A percentile compares a stretch with the other conserved stretches of the same genome.
phyloP scores from a whole-genome alignment of 2,888 invertebrate genomes.

The Copidosoma aretas region DNA sequence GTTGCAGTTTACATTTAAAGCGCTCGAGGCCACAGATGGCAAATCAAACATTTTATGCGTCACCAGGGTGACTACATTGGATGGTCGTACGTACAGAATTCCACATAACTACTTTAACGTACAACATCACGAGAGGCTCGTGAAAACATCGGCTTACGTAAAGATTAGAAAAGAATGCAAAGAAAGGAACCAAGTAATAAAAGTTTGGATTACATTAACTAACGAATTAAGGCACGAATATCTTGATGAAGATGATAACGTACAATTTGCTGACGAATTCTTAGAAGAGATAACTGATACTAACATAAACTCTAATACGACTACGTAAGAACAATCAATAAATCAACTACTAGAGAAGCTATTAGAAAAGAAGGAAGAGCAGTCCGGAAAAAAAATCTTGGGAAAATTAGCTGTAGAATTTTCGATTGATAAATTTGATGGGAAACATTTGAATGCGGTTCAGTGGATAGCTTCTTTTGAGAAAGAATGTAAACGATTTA shows the following conservation, averaged over 20 bases:
- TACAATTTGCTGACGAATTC: not conserved
- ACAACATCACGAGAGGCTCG: conserved; percentile 21
- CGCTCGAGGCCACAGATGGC: conserved; percentile 23
- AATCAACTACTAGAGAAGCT: conserved; percentile 6
- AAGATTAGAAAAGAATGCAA: conserved; percentile 17
- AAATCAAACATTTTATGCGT: conserved; percentile 38
- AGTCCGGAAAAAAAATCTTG: conserved; percentile 22
- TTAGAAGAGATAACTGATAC: conserved; percentile 6
- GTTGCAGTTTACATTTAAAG: conserved; percentile 35
- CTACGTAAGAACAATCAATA: conserved; percentile 4
- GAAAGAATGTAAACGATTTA: conserved; percentile 21
- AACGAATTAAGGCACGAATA: conserved; percentile 7
- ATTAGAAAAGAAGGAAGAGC: conserved; percentile 23
- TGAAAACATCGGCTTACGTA: not conserved
- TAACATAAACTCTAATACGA: not conserved
- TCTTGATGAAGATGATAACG: conserved; percentile 17
- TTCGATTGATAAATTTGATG: conserved; percentile 42
- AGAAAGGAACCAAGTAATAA: too few species aligned
- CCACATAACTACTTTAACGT: conserved; percentile 33
- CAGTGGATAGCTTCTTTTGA: conserved; percentile 40
- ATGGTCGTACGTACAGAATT: conserved; percentile 28
- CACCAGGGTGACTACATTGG: conserved; percentile 39
- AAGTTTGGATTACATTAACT: conserved; percentile 28
- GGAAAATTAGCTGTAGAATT: conserved; percentile 39
- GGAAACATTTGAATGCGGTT: conserved; percentile 41